phyloP scores from a whole-genome alignment of 1,140 invertebrate species.

The Chymomyza costata region DNA sequence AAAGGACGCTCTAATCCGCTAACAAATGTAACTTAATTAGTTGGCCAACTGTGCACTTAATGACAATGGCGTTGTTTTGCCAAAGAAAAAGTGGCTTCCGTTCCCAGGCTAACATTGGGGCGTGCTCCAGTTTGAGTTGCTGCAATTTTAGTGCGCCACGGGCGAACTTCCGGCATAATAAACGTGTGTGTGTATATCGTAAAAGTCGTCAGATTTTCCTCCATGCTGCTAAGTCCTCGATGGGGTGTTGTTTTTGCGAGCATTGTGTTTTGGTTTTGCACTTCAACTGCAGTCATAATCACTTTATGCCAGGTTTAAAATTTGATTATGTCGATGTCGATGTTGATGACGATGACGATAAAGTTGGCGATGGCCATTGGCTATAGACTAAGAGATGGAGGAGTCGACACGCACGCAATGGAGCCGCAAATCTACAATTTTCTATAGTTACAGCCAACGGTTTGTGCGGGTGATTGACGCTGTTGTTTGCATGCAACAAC shows the following conservation, averaged over 20 bases:
- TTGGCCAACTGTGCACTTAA: slow-evolving; percentile 43
- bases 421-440: slow-evolving; percentile 73
- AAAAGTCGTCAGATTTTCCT: slow-evolving; percentile 29
- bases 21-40: slow-evolving; percentile 46
- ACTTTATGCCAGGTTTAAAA: slow-evolving; percentile 18
- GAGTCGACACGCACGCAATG: slow-evolving; percentile 59
- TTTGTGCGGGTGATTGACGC: slow-evolving; percentile 70
- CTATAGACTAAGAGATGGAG: too few species aligned
- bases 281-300: slow-evolving; percentile 52
- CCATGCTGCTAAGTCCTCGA: background rate
- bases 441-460: slow-evolving; percentile 66
- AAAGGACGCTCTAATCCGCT: slow-evolving; percentile 3
- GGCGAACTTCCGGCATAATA: slow-evolving; percentile 60
- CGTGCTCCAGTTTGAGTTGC: slow-evolving; percentile 20
- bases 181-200: slow-evolving; percentile 62
- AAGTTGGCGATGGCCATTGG: too few species aligned
- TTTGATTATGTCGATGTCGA: too few species aligned
- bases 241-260: too few species aligned
- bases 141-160: slow-evolving; percentile 30
- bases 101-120: slow-evolving; percentile 58
- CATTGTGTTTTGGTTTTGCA: slow-evolving; percentile 20
- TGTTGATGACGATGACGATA: background rate
- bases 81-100: slow-evolving; percentile 50
- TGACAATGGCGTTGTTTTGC: slow-evolving; percentile 38
- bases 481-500: slow-evolving; percentile 67